Evolutionary conservation across 2,113 vertebrate genomes (phyloP).

Genomic region (Antennarius striatus): DNA sequence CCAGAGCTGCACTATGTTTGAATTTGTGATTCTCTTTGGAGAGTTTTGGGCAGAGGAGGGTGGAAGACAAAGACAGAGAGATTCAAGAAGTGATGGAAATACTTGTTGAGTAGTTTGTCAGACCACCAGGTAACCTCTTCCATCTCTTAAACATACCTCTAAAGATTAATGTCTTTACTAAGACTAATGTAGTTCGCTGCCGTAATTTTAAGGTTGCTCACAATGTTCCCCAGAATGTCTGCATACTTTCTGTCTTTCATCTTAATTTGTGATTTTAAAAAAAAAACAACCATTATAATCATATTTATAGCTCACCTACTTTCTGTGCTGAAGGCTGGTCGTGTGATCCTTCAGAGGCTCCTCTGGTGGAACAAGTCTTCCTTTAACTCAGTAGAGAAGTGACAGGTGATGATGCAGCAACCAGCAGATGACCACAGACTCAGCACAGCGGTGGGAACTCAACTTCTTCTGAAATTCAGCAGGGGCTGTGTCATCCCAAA

Average conservation of each 20-base stretch:
- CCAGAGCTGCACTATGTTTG: conserved; percentile 33
- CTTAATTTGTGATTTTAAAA: background rate
- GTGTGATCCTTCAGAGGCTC: conserved; percentile 2
- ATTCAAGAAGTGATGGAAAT: too few species aligned
- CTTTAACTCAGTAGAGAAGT: conserved; percentile 3
- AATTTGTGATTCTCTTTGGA: conserved; percentile 14
- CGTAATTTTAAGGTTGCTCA: background rate
- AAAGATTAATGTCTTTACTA: too few species aligned
- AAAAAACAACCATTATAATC: too few species aligned
- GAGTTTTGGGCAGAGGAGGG: conserved; percentile 13
- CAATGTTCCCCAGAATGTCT: conserved; percentile 1
- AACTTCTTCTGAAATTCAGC: conserved; percentile 13
- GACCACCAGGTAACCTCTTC: conserved; percentile 21
- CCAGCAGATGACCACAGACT: background rate
- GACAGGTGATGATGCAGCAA: conserved; percentile 33
- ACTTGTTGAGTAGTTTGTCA: background rate
- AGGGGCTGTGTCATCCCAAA: conserved; percentile 23
- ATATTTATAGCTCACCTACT: background rate
- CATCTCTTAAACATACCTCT: background rate
- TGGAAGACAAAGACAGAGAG: conserved; percentile 5
- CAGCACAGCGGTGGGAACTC: background rate
- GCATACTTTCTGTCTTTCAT: conserved; percentile 6
- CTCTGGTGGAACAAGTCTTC: conserved; percentile 10
- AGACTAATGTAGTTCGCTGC: too few species aligned
- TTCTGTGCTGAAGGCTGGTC: conserved; percentile 41